Conservation (phyloP, 2,888 invertebrate species). For the Rambutsinella grinnellia region DNA sequence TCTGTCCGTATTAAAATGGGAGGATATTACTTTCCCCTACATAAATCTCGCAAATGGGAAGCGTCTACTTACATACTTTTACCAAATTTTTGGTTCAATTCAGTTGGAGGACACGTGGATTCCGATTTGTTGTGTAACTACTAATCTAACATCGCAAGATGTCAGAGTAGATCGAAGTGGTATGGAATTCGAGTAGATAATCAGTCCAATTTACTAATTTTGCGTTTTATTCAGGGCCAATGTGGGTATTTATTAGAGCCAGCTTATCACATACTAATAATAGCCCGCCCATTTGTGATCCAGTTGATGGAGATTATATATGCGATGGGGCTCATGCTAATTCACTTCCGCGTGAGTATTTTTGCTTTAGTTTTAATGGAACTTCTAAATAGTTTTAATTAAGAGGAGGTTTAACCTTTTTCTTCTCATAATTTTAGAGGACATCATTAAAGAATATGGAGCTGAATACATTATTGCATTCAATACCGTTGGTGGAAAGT, state of each 20-base stretch:
- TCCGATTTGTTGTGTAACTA: constrained; percentile 39
- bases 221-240: constrained; percentile 26
- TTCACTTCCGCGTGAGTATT: constrained; percentile 40
- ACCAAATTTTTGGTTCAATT: constrained; percentile 35
- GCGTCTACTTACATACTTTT: constrained; percentile 12
- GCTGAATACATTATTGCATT: constrained; percentile 45
- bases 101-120: constrained; percentile 44
- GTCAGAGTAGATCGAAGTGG: constrained; percentile 35
- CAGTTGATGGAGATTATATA: constrained; percentile 43
- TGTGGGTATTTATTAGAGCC: constrained; percentile 41
- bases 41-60: constrained; percentile 28
- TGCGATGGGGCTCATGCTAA: constrained; percentile 39
- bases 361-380: too few species aligned
- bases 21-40: constrained; percentile 39
- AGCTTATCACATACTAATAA: constrained; percentile 21
- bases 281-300: constrained; percentile 40
- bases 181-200: constrained; percentile 10
- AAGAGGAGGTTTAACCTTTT: background rate
- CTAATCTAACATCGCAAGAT: constrained; percentile 34
- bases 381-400: too few species aligned
- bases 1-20: constrained; percentile 3
- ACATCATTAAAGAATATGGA: constrained; percentile 40
- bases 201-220: background rate
- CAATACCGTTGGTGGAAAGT: constrained; percentile 30
- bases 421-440: constrained; percentile 18